Percentiles rank a stretch among this genome's conserved stretches.
Conservation (phyloP, 2,113 vertebrate species). For the Rhea pennata region DNA sequence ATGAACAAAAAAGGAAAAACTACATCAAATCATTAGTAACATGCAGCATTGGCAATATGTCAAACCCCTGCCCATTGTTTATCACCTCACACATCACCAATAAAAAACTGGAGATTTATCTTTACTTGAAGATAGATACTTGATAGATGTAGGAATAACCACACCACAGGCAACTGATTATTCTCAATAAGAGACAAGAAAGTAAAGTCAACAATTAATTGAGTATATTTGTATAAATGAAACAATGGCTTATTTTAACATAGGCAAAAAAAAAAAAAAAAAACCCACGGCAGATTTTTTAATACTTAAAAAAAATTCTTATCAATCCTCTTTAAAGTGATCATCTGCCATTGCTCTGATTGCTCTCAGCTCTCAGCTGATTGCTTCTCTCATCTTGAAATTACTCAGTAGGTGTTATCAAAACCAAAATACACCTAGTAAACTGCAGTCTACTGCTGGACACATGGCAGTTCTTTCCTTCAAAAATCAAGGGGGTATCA, state of each 20-base stretch:
- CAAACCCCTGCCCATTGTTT: background rate
- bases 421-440: background rate
- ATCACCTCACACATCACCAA: constrained; percentile 5
- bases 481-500: background rate
- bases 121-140: background rate
- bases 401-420: background rate
- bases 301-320: background rate
- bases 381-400: background rate
- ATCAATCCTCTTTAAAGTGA: background rate
- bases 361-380: background rate
- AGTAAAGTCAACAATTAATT: constrained; percentile 22
- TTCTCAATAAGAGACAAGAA: background rate
- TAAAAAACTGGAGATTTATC: constrained; percentile 15
- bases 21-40: background rate
- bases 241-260: background rate
- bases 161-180: background rate
- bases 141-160: background rate
- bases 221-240: constrained; percentile 3
- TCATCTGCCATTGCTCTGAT: background rate
- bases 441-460: background rate
- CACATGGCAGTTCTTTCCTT: background rate
- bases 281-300: background rate
- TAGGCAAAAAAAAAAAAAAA: background rate
- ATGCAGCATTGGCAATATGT: background rate
- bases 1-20: background rate